Percentiles rank a stretch among this genome's conserved stretches.
Evolutionary conservation across 2,113 vertebrate species (phyloP).

Genomic region (Ia io): DNA sequence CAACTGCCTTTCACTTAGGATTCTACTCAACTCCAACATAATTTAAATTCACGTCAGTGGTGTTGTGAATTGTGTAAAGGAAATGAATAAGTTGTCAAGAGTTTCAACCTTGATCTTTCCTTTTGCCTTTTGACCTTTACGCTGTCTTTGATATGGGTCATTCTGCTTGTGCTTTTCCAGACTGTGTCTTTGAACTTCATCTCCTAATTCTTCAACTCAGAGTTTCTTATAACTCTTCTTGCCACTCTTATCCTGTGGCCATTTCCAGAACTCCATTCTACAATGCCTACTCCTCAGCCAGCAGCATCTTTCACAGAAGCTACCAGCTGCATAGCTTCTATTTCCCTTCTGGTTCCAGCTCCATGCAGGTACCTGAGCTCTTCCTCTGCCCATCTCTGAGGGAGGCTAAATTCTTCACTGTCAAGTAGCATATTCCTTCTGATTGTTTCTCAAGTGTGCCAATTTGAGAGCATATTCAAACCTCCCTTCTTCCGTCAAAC

Average conservation of each 20-base stretch:
- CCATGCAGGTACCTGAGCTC: neutral
- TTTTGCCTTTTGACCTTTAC: constrained; percentile 30
- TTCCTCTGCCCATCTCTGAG: neutral
- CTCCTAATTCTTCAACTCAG: constrained; percentile 30
- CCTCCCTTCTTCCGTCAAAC: neutral
- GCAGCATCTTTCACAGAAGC: constrained; percentile 1
- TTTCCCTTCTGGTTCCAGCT: neutral
- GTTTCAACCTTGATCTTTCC: constrained; percentile 61
- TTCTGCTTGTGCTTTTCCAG: constrained; percentile 12
- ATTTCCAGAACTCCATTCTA: neutral
- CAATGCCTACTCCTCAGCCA: neutral
- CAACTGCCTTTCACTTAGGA: constrained; percentile 26
- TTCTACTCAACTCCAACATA: constrained; percentile 15
- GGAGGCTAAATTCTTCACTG: neutral
- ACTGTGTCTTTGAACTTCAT: constrained; percentile 36
- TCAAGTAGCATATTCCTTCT: neutral
- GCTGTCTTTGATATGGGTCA: constrained; percentile 56
- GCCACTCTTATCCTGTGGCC: neutral
- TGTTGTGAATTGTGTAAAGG: neutral
- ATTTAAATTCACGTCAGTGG: neutral
- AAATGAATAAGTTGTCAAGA: constrained; percentile 41
- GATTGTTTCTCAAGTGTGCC: neutral
- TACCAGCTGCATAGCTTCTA: neutral
- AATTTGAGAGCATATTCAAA: constrained; percentile 5
- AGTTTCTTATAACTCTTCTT: constrained; percentile 3